Evolutionary conservation across 2,797 vertebrate species (phyloP).

Genomic region (Potorous gilbertii): DNA sequence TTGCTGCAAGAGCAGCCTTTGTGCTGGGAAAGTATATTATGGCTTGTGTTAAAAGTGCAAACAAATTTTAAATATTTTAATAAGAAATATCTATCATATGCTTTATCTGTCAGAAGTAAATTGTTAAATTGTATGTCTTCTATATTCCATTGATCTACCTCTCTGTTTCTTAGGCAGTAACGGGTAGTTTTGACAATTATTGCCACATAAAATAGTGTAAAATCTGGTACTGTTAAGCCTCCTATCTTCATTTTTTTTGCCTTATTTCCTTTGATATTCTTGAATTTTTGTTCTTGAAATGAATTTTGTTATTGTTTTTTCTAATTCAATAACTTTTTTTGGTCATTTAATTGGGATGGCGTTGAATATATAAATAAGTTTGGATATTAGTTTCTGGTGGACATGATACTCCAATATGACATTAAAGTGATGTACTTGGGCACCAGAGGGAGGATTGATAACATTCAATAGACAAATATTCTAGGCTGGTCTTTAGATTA

Average conservation of each 20-base stretch:
- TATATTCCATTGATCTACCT: background rate
- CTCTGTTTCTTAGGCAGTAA: background rate
- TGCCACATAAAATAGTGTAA: background rate
- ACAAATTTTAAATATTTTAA: conserved; percentile 41
- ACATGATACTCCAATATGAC: background rate
- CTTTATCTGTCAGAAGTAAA: conserved; percentile 66
- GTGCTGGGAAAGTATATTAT: conserved; percentile 69
- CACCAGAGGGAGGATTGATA: background rate
- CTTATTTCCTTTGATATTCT: background rate
- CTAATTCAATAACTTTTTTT: background rate
- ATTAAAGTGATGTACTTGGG: background rate
- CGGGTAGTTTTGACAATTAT: background rate
- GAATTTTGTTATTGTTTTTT: background rate
- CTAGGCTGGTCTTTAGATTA: background rate
- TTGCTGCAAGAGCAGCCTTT: conserved; percentile 2
- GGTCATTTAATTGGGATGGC: background rate
- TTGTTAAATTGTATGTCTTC: background rate
- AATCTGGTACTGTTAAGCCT: background rate
- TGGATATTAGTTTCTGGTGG: background rate
- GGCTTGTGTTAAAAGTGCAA: conserved; percentile 59
- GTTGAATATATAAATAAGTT: no score
- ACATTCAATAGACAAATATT: background rate
- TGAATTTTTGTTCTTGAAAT: background rate
- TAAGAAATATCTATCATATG: background rate
- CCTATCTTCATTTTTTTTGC: background rate